Conservation (phyloP, 2,113 vertebrate genomes). For the Emydocephalus ijimae region DNA sequence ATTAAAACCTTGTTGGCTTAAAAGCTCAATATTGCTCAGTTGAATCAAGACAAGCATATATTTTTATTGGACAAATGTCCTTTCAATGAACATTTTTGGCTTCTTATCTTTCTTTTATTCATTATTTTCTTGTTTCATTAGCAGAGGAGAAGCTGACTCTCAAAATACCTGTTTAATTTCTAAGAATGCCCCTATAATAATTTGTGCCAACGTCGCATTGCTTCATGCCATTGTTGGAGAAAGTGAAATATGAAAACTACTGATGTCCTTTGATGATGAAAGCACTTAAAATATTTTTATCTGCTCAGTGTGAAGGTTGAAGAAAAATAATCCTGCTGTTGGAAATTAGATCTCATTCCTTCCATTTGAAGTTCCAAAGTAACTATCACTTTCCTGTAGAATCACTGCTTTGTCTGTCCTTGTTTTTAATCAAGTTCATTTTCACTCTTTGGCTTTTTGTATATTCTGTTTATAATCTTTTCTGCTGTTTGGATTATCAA, state of each 20-base stretch:
- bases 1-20: background rate
- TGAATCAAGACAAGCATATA: background rate
- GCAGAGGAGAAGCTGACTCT: background rate
- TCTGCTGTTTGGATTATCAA: background rate
- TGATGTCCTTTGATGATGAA: background rate
- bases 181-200: background rate
- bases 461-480: background rate
- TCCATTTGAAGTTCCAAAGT: background rate
- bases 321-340: background rate
- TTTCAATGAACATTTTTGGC: background rate
- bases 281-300: background rate
- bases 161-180: background rate
- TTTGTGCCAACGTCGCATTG: background rate
- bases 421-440: background rate
- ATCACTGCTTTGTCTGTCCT: background rate
- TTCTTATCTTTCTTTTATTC: background rate
- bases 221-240: background rate
- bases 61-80: background rate
- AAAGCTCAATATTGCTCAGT: background rate
- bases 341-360: background rate
- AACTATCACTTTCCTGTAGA: background rate
- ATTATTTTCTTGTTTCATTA: background rate
- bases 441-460: background rate
- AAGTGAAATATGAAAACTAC: background rate
- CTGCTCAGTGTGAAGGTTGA: background rate